Base-by-base conservation (phyloP, 2,113 vertebrate genomes). In the Potamarius usumacintae region DNA sequence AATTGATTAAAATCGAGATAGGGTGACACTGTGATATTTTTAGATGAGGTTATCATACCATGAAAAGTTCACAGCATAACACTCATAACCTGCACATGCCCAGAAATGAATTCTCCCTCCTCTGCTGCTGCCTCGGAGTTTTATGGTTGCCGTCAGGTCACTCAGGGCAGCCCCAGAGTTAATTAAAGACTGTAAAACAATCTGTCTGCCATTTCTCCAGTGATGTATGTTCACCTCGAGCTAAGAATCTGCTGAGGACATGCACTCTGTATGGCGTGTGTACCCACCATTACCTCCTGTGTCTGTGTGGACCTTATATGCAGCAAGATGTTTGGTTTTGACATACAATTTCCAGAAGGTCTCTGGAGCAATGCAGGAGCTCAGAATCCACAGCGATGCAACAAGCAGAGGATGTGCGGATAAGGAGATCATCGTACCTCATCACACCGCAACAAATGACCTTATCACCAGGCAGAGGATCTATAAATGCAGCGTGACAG, bases 121-220 rank as follows among this genome's bases (percentile, higher is more conserved):
- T 9, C 60, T 63, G 25, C 74, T n/a, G 76, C 86, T 50, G 69
- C 67, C 62, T 58, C 65, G 1, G n/a, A 86, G 58, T 85, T 84
- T 86, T 90, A 90, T 88, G 79, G 88, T 30, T 77, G 77, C 30
- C 84, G 82, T 71, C 85, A 85, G 88, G 90, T 89, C 90, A 88
- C 78, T 84, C 15, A 63, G 88, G 84, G 71, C 65, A 55, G 82
- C 84, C 85, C 53, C 84, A 69, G 81, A 88, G 88, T 91, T 91
- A 91, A 91, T 91, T 89, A 89, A 88, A 89, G 88, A 88, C 85
- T 74, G 88, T 90, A 89, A 90, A 90, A 90, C 90, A 90, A 90
- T 85, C 84, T 78, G 69, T 77, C 84, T 22, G 69, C 87, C 85
- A 86, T 83, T 81, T 65, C 87, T 58, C 88, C 10, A 58, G 86